Evolutionary conservation across 2,113 vertebrate species (phyloP).

Genomic region (Trematomus loennbergii): DNA sequence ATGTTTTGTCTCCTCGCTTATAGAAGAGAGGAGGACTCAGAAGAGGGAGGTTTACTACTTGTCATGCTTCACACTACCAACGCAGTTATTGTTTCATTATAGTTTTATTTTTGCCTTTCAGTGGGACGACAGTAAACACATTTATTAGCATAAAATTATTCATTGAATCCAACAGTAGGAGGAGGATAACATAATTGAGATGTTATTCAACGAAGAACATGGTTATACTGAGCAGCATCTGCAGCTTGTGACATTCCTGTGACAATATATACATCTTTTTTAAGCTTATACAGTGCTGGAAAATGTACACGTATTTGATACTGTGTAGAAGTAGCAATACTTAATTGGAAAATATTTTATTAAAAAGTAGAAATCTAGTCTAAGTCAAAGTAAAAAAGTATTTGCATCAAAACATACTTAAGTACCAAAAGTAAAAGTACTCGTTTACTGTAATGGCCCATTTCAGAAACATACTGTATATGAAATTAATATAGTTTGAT

Average conservation of each 20-base stretch:
- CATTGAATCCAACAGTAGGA: conserved; percentile 21
- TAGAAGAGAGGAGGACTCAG: conserved; percentile 17
- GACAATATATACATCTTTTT: neutral
- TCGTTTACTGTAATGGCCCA: too few species aligned
- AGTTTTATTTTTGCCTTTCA: conserved; percentile 42
- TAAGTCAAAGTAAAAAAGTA: too few species aligned
- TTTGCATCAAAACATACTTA: too few species aligned
- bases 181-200: conserved; percentile 26
- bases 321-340: too few species aligned
- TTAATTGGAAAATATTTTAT: too few species aligned
- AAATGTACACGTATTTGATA: too few species aligned
- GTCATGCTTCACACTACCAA: conserved; percentile 54
- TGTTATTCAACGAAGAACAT: conserved; percentile 2
- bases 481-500: too few species aligned
- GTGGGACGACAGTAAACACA: conserved; percentile 47
- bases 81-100: conserved; percentile 29
- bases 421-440: too few species aligned
- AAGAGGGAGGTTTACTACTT: conserved; percentile 36
- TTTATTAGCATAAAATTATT: conserved; percentile 27
- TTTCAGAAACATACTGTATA: too few species aligned
- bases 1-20: conserved; percentile 44
- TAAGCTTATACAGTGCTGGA: too few species aligned
- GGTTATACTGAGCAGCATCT: conserved; percentile 2
- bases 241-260: neutral
- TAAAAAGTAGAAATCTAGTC: too few species aligned